phyloP scores from a whole-genome alignment of 1,140 invertebrate species.

The Lineus longissimus region DNA sequence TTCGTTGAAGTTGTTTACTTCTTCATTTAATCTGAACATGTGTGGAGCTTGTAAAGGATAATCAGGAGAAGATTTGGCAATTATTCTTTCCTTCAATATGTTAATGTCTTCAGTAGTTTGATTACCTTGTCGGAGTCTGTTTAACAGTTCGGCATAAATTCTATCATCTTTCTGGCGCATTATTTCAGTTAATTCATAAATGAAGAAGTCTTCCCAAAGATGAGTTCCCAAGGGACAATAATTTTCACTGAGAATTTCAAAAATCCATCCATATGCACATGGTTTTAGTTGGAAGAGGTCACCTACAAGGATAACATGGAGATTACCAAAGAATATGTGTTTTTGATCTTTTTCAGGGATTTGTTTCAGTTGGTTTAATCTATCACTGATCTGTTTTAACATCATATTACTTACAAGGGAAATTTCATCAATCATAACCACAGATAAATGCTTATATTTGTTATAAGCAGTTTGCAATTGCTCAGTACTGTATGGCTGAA shows the following conservation, averaged over 20 bases:
- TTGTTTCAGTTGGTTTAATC: background rate
- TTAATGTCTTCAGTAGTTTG: background rate
- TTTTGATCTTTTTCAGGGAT: background rate
- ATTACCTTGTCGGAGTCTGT: background rate
- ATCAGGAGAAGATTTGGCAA: background rate
- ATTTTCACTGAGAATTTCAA: background rate
- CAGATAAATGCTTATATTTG: background rate
- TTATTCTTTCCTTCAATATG: background rate
- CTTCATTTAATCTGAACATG: background rate
- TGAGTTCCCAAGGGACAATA: background rate
- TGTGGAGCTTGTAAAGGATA: background rate
- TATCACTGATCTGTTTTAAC: background rate
- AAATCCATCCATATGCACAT: background rate
- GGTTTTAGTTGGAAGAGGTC: background rate
- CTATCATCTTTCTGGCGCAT: background rate
- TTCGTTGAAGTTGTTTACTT: background rate
- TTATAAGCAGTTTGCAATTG: background rate
- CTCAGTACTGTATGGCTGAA: constrained; percentile 1
- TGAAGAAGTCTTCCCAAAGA: background rate
- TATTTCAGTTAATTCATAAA: background rate
- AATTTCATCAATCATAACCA: constrained; percentile 3
- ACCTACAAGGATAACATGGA: background rate
- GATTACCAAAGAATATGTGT: background rate
- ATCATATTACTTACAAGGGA: constrained; percentile 19
- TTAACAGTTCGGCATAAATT: background rate